Evolutionary conservation across 2,888 invertebrate genomes (phyloP).

Genomic region (Apomyelois bistriatella): DNA sequence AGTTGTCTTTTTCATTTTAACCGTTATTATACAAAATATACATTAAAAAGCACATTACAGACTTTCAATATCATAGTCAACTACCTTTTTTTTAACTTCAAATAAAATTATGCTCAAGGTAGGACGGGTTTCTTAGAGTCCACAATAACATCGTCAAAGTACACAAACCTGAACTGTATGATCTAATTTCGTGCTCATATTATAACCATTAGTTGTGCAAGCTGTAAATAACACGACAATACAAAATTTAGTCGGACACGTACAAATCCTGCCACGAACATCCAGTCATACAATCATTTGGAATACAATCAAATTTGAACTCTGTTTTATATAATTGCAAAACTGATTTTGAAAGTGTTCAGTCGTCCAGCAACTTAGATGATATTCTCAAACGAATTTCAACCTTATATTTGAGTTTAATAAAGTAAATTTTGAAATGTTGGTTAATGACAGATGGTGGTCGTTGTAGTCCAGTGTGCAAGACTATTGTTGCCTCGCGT

Average conservation of each 20-base stretch:
- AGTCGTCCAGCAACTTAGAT: background rate
- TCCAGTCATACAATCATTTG: background rate
- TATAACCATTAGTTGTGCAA: conserved; percentile 11
- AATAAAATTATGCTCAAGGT: too few relatives aligned
- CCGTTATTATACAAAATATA: too few relatives aligned
- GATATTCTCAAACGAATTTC: background rate
- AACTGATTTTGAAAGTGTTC: background rate
- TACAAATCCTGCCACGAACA: conserved; percentile 17
- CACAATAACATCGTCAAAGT: background rate
- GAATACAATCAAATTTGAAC: background rate
- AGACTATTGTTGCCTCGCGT: conserved; percentile 27
- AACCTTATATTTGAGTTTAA: background rate
- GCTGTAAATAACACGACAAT: conserved; percentile 19
- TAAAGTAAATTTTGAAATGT: background rate
- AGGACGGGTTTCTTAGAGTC: too few relatives aligned
- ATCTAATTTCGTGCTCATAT: conserved; percentile 11
- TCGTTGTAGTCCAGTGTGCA: conserved; percentile 12
- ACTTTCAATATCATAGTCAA: too few relatives aligned
- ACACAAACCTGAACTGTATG: background rate
- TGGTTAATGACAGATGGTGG: conserved; percentile 11
- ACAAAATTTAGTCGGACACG: conserved; percentile 18
- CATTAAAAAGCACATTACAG: too few relatives aligned
- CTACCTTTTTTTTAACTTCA: too few relatives aligned
- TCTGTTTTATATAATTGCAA: background rate
- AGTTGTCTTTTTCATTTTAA: too few relatives aligned